These are phyloP conservation scores for Eospalax fontanierii DNA, from an alignment of 2,797 vertebrate species.

Conservation along the genomic window DNA sequence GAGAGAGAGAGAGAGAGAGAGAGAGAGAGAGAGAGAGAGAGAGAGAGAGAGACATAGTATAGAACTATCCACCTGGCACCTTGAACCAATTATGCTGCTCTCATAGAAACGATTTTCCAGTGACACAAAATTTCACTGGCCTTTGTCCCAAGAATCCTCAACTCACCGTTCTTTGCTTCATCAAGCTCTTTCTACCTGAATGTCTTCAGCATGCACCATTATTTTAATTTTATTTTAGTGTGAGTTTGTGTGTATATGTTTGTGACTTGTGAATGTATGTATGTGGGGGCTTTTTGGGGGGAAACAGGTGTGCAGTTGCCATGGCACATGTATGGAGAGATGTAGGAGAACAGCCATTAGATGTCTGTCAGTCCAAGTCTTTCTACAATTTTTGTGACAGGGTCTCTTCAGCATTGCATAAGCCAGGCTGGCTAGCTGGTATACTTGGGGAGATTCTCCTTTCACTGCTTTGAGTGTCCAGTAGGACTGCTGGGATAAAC, in stretches of 20 bases:
- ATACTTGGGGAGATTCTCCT: background rate
- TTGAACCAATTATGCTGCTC: background rate
- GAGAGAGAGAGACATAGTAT: background rate
- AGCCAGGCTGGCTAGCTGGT: background rate
- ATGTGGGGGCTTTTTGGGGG: too few species aligned
- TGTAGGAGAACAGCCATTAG: background rate
- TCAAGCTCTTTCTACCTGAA: background rate
- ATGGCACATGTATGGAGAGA: background rate
- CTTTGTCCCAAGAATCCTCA: background rate
- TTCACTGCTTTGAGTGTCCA: background rate
- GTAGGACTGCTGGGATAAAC: background rate
- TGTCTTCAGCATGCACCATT: background rate
- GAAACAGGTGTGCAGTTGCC: background rate
- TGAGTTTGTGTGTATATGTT: background rate
- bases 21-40: background rate
- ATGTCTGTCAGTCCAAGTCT: background rate
- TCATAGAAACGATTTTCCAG: slow-evolving; percentile 30
- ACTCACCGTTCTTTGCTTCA: background rate
- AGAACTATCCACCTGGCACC: background rate
- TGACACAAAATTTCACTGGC: background rate
- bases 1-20: background rate
- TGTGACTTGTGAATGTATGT: background rate
- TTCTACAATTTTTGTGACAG: background rate
- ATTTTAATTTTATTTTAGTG: too few species aligned
- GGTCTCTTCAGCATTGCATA: background rate